phyloP scores from a whole-genome alignment of 2,113 vertebrate genomes.

The Camarhynchus parvulus region DNA sequence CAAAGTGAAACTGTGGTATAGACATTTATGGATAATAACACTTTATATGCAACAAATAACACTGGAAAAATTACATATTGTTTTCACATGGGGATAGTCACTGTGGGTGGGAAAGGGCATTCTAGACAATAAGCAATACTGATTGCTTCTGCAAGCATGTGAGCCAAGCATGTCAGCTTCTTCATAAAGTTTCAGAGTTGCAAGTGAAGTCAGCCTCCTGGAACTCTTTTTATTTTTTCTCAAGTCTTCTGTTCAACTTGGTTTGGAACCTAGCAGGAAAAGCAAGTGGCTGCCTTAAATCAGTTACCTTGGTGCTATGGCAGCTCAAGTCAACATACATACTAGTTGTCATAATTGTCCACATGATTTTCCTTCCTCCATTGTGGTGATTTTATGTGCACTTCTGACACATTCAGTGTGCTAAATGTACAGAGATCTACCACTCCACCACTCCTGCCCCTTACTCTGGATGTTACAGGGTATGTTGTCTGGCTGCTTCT shows the following conservation, averaged over 20 bases:
- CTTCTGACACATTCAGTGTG: background rate
- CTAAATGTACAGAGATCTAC: background rate
- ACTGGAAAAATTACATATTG: accelerated
- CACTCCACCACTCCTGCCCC: background rate
- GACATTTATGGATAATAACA: background rate
- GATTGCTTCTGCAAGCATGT: background rate
- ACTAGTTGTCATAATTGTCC: background rate
- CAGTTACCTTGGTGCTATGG: background rate
- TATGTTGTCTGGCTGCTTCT: background rate
- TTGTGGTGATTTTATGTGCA: background rate
- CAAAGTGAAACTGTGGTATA: background rate
- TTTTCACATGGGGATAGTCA: background rate
- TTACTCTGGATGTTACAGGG: background rate
- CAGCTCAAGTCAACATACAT: background rate
- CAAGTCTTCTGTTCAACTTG: background rate
- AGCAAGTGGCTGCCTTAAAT: background rate
- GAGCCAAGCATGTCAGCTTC: background rate
- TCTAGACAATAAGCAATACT: background rate
- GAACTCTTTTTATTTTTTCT: background rate
- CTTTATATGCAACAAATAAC: background rate
- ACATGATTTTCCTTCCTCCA: background rate
- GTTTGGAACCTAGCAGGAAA: background rate
- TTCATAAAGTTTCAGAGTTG: background rate
- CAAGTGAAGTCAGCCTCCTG: background rate
- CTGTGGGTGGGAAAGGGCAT: background rate